A percentile compares a stretch with the other conserved stretches of the same genome.
These are phyloP conservation scores for Trachurus trachurus DNA, from an alignment of 2,797 vertebrate species.

Conservation along the genomic window DNA sequence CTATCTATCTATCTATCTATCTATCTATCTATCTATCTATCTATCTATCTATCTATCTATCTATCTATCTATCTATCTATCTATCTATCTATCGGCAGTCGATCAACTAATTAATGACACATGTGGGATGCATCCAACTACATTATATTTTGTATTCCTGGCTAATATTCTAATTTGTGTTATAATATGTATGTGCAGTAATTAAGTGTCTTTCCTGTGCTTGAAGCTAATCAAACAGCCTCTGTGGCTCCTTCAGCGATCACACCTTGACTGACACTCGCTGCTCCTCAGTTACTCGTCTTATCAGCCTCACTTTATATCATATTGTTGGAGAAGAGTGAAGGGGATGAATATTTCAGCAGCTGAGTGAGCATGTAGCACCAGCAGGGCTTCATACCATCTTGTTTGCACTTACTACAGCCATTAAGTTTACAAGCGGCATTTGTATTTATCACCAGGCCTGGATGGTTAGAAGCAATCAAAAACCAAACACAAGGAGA, in stretches of 20 bases:
- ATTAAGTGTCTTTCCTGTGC: neutral
- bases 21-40: constrained; percentile 9
- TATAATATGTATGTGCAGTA: neutral
- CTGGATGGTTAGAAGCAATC: constrained; percentile 91
- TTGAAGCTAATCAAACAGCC: constrained; percentile 25
- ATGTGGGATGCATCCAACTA: neutral
- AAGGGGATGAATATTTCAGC: constrained; percentile 84
- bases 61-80: no score
- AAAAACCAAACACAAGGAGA: constrained; percentile 89
- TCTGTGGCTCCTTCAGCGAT: constrained; percentile 25
- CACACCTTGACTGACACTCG: constrained; percentile 40
- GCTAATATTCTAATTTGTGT: neutral
- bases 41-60: neutral
- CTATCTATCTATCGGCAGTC: neutral
- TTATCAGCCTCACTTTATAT: constrained; percentile 67
- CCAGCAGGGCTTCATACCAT: constrained; percentile 68
- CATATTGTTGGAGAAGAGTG: constrained; percentile 73
- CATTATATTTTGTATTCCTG: neutral
- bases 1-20: constrained; percentile 22
- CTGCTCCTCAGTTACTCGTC: constrained; percentile 34
- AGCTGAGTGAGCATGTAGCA: constrained; percentile 68
- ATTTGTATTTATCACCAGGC: constrained; percentile 89
- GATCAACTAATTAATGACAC: constrained; percentile 4
- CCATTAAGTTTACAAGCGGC: constrained; percentile 91
- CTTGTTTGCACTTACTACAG: constrained; percentile 81